Base-by-base conservation (phyloP, 2,888 invertebrate genomes). In the Caenorhabditis sinica region DNA sequence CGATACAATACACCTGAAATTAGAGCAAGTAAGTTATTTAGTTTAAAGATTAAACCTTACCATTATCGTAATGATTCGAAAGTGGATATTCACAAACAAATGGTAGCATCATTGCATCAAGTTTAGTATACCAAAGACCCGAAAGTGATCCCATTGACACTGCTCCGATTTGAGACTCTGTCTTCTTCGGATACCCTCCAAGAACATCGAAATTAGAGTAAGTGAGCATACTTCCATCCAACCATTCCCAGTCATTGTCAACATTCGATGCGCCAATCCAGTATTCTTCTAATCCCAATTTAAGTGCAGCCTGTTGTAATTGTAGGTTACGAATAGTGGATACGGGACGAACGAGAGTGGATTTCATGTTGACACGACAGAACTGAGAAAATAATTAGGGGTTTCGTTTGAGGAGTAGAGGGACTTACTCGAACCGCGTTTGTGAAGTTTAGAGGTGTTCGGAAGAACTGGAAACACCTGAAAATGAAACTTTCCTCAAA, bases 241-340 rank as follows among this genome's bases (percentile, higher is more conserved):
- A 69, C 83, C 83, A 83, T 33, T 83, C 69, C 83, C 83, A 83
- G 36, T 83, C 83, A 60, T 77, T 79, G 49, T 83, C 74, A 15
- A 83, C 83, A 43, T 83, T 83, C 36, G 77, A 66, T 17, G 83
- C 77, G 2, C 83, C 83, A 40, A 83, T 83, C 83, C 83, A 83
- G 23, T 71, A 77, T 45, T 83, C 83, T 53, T 83, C 83, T 3
- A 83, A 73, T 53, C 83, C 83, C 33, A 83, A 36, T 77, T 73
- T 77, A 15, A 20, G 6, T 23, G 83, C 83, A 9, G 77, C 77
- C 8, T 61, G 58, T 58, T 71, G 69, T 17, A 80, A 58, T 43
- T 80, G 73, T 13, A 36, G 80, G 25, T 80, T 80, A 23, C 65
- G 51, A 17, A 49, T 45, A 23, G 33, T 25, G 1, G 66, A 71